Evolutionary conservation across 2,113 vertebrate species (phyloP).

Genomic region (Dipodomys merriami): DNA sequence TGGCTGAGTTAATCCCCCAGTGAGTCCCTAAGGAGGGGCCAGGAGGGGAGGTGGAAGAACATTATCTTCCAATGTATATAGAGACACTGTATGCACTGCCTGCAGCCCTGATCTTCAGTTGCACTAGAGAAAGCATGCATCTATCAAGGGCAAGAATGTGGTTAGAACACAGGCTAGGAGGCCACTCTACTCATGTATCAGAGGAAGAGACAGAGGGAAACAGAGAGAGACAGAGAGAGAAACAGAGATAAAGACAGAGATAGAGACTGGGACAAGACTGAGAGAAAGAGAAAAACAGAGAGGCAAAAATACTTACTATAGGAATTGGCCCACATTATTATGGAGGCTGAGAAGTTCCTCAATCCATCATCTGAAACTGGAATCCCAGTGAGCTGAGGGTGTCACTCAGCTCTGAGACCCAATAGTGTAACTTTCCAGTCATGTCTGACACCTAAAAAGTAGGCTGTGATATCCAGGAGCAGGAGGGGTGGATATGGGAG

Average conservation of each 20-base stretch:
- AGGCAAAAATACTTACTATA: background rate
- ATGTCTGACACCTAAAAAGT: background rate
- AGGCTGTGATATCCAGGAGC: background rate
- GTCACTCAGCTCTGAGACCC: background rate
- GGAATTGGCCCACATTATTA: no score
- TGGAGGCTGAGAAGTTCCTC: background rate
- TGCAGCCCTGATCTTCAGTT: background rate
- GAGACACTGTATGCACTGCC: background rate
- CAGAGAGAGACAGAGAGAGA: background rate
- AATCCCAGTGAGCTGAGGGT: background rate
- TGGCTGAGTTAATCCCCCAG: background rate
- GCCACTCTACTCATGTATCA: background rate
- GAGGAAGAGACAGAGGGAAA: background rate
- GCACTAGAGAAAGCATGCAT: background rate
- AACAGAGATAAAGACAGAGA: background rate
- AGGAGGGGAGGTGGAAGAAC: background rate
- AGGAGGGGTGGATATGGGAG: background rate
- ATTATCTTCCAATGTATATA: background rate
- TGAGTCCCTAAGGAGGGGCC: no score
- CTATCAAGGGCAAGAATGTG: no score
- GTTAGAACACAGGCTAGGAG: background rate
- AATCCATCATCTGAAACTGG: background rate
- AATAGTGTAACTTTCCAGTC: background rate
- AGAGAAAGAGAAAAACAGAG: background rate
- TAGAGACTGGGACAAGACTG: background rate